Evolutionary conservation across 2,113 vertebrate genomes (phyloP).

Genomic region (Speoplatyrhinus poulsoni): DNA sequence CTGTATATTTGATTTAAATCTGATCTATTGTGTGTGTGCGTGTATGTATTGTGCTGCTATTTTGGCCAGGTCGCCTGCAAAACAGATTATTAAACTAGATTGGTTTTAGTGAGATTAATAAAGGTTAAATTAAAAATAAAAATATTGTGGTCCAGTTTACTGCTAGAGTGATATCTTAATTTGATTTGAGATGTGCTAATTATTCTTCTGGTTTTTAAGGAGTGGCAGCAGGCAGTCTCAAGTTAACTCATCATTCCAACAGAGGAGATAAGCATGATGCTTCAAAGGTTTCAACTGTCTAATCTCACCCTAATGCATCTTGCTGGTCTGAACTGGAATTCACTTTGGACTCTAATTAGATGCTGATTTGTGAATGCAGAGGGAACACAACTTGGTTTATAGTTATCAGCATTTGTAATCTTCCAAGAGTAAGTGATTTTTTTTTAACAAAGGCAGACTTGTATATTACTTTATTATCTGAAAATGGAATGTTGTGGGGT

Average conservation of each 20-base stretch:
- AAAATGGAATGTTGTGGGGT: background rate
- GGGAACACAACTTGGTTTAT: background rate
- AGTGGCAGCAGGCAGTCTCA: slow-evolving; percentile 58
- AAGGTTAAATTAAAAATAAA: background rate
- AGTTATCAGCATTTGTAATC: slow-evolving; percentile 25
- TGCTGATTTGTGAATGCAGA: background rate
- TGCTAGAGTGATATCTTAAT: background rate
- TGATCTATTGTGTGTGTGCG: too few relatives aligned
- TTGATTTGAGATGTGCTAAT: background rate
- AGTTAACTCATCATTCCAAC: slow-evolving; percentile 54
- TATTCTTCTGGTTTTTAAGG: slow-evolving; percentile 26
- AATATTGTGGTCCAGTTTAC: background rate
- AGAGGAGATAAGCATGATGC: slow-evolving; percentile 60
- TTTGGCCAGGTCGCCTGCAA: too few relatives aligned
- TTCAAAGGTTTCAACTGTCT: background rate
- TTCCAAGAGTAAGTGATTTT: background rate
- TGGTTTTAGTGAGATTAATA: too few relatives aligned
- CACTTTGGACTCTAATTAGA: slow-evolving; percentile 22
- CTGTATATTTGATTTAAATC: too few relatives aligned
- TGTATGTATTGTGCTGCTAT: too few relatives aligned
- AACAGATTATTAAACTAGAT: too few relatives aligned
- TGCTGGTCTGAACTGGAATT: slow-evolving; percentile 25
- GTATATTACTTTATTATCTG: slow-evolving; percentile 49
- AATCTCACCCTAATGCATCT: background rate
- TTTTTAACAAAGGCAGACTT: slow-evolving; percentile 14